Evolutionary conservation across 2,797 vertebrate genomes (phyloP).

Genomic region (Spea hammondii): DNA sequence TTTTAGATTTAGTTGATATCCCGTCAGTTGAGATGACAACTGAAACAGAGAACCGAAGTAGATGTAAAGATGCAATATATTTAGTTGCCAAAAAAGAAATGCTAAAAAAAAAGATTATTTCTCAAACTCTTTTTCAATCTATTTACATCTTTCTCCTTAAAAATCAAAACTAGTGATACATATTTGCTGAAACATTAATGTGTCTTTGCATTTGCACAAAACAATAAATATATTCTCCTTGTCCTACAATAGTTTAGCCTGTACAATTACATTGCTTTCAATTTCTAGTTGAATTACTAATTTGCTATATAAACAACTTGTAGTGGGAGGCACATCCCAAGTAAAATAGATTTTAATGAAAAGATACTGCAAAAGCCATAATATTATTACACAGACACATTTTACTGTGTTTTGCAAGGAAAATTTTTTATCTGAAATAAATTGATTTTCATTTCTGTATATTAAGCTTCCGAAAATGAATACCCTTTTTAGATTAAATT

Average conservation of each 20-base stretch:
- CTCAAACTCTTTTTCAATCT: no score
- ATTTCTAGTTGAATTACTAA: not conserved
- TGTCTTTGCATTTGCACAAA: no score
- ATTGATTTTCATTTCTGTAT: not conserved
- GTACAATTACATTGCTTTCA: not conserved
- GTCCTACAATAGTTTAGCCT: not conserved
- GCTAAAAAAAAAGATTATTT: no score
- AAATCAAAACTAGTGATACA: no score
- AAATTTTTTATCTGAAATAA: not conserved
- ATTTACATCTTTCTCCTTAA: no score
- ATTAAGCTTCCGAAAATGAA: not conserved
- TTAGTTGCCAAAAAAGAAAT: no score
- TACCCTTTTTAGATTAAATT: not conserved
- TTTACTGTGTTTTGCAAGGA: not conserved
- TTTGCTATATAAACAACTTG: conserved; percentile 5
- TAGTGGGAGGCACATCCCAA: not conserved
- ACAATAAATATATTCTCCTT: no score
- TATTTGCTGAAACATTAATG: no score
- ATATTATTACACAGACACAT: not conserved
- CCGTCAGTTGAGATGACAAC: no score
- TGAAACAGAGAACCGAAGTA: no score
- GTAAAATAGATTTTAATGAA: conserved; percentile 2
- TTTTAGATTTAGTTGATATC: no score
- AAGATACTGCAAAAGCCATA: not conserved
- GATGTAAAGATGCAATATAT: no score